These are phyloP conservation scores for Propsilocerus akamusi DNA, from an alignment of 1,140 invertebrate species.

Conservation along the genomic window DNA sequence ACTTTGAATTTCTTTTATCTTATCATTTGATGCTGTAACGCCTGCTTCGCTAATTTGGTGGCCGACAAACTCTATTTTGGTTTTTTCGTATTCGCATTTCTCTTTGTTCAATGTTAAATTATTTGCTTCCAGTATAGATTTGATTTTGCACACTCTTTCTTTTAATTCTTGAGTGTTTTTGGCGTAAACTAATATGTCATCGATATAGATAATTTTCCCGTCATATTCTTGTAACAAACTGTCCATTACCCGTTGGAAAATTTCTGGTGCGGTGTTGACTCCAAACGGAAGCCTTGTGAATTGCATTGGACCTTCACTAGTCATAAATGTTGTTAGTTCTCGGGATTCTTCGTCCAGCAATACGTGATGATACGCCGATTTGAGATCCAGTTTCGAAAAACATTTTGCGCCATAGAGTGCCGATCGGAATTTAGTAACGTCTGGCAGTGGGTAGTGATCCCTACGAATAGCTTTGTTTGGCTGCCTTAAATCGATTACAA, in stretches of 20 bases:
- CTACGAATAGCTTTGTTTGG: conserved; percentile 20
- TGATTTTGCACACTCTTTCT: too few species aligned
- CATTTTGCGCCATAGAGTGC: conserved; percentile 6
- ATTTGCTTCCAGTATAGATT: background rate
- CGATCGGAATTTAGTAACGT: conserved; percentile 16
- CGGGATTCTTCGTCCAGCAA: conserved; percentile 13
- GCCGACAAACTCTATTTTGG: conserved; percentile 14
- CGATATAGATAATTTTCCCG: conserved; percentile 2
- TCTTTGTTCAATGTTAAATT: background rate
- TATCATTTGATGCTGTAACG: conserved; percentile 9
- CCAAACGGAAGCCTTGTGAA: conserved; percentile 12
- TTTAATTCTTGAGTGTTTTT: background rate
- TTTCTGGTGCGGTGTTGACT: conserved; percentile 10
- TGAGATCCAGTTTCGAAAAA: conserved; percentile 14
- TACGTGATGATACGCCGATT: conserved; percentile 14
- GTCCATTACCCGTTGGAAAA: conserved; percentile 10
- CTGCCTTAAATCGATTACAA: conserved; percentile 22
- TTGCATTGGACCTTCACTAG: conserved; percentile 9
- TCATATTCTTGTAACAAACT: conserved; percentile 6
- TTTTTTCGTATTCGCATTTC: conserved; percentile 11
- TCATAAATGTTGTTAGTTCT: conserved; percentile 11
- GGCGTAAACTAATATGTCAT: conserved; percentile 5
- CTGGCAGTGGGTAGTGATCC: conserved; percentile 19
- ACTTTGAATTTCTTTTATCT: conserved; percentile 9
- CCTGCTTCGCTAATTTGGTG: conserved; percentile 11